Base-by-base conservation (phyloP, 2,888 invertebrate genomes). In the Cantharis nigra region DNA sequence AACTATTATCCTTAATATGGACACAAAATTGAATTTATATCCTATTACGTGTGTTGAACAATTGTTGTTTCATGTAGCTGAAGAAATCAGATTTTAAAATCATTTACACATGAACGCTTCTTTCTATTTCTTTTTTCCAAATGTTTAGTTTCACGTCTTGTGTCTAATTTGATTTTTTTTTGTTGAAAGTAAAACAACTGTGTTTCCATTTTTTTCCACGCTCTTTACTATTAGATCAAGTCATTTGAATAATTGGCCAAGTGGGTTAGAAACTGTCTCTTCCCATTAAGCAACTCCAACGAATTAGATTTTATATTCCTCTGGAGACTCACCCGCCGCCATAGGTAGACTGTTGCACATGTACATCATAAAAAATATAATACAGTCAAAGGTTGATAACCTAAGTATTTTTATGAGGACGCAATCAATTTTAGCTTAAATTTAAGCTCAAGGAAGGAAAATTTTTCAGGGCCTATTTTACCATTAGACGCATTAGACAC, bases 11-110 rank as follows among this genome's bases (percentile, higher is more conserved):
- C 70, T 70, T 30, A 63, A 18, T 30, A 75, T 75, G 67, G 70
- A 75, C 64, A 71, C 75, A 70, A 74, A 69, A 70, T 70, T 64
- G 23, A 28, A 30, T 75, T 67, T 67, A 71, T 71, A 26, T 65
- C 75, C 75, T 65, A 75, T 71, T 71, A 75, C 74, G 74, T 33
- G 75, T 71, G 70, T 75, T 63, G 9, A 71, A 71, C 71, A 33
- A 23, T 70, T 70, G 70, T 26, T 75, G 75, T 71, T 64, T 71
- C 70, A 33, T 64, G 33, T 70, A 70, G 75, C 75, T 14, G 71
- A 71, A 75, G 69, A 75, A 75, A 75, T 75, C 64, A 49, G 71
- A 75, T 71, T 75, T 75, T 65, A 64, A 67, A 67, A 49, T 49
- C 33, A 49, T 49, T 49, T 49, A 49, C 49, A 49, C 49, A 49